These are phyloP conservation scores for Garrulus glandarius DNA, from an alignment of 2,797 vertebrate species.

Conservation along the genomic window DNA sequence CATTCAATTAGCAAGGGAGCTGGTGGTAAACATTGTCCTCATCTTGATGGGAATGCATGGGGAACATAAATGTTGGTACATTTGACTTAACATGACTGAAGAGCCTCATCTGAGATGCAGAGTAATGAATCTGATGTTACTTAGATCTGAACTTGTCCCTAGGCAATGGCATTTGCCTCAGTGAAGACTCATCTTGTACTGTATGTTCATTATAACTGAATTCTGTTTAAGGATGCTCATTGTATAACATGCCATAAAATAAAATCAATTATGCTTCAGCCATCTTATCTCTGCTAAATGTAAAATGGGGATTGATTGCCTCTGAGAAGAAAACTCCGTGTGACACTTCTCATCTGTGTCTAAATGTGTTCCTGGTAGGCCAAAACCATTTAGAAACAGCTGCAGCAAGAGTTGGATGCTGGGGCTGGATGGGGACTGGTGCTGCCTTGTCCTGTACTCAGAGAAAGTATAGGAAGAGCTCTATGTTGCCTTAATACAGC, in stretches of 20 bases:
- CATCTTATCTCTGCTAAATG: neutral
- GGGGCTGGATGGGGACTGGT: neutral
- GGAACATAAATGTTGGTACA: neutral
- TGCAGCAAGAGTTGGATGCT: neutral
- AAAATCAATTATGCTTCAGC: conserved; percentile 4
- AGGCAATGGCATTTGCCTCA: neutral
- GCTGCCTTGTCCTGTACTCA: neutral
- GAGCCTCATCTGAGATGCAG: neutral
- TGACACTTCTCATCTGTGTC: neutral
- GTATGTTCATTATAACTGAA: conserved; percentile 5
- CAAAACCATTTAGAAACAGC: neutral
- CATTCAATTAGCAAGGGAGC: neutral
- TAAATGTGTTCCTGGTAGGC: neutral
- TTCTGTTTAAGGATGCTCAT: neutral
- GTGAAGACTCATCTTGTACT: neutral
- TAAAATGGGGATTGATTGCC: conserved; percentile 4
- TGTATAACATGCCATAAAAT: conserved; percentile 13
- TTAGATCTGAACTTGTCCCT: conserved; percentile 10
- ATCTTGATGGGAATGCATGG: neutral
- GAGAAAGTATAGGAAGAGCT: neutral
- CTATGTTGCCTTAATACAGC: neutral
- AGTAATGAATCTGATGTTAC: conserved; percentile 4
- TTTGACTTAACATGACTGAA: neutral
- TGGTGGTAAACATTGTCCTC: neutral
- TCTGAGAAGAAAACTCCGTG: neutral